Evolutionary conservation across 2,888 invertebrate species (phyloP).

Genomic region (Drosophila hamatofila): DNA sequence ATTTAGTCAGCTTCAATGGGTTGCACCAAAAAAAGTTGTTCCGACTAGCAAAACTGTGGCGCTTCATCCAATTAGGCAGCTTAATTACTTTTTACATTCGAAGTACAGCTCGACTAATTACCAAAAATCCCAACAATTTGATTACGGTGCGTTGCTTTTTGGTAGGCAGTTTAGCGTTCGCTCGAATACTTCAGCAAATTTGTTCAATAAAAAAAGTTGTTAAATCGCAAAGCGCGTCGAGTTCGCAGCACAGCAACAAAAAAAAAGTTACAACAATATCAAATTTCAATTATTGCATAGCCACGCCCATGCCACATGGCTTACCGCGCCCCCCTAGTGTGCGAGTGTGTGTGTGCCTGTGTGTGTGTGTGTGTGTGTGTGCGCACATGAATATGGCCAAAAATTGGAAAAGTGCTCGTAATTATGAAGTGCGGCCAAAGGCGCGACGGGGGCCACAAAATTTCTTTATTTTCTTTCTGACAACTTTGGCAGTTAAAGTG

Average conservation of each 20-base stretch:
- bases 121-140: conserved; percentile 6
- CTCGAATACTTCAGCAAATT: conserved; percentile 18
- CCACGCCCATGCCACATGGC: background rate
- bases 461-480: conserved; percentile 30
- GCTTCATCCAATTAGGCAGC: background rate
- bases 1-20: too few relatives aligned
- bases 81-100: background rate
- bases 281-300: conserved; percentile 45
- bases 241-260: background rate
- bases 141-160: conserved; percentile 20
- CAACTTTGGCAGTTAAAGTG: conserved; percentile 73
- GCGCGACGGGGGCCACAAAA: conserved; percentile 6
- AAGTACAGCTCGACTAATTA: background rate
- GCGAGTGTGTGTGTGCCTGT: too few relatives aligned
- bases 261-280: conserved; percentile 17
- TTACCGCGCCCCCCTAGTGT: background rate
- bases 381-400: background rate
- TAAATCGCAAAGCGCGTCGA: conserved; percentile 24
- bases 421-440: conserved; percentile 56
- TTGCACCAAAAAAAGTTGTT: background rate
- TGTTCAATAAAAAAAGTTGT: conserved; percentile 46
- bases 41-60: background rate
- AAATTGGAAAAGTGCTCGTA: conserved; percentile 36
- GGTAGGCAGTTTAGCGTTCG: conserved; percentile 20
- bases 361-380: background rate